These are phyloP conservation scores for Rhagonycha fulva DNA, from an alignment of 2,888 invertebrate species.

Conservation along the genomic window DNA sequence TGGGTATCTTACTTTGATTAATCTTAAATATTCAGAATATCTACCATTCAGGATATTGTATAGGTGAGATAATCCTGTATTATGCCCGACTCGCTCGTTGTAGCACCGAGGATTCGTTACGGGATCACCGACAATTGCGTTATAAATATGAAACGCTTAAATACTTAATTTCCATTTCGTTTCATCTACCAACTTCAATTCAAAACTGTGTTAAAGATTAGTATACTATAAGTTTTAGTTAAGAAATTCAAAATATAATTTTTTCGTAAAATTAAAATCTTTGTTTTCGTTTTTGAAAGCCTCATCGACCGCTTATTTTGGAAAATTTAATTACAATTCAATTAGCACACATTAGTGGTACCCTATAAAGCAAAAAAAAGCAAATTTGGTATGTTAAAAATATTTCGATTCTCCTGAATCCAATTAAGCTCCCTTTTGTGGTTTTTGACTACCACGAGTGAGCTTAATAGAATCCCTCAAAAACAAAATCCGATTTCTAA, in stretches of 20 bases:
- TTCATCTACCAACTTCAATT: neutral
- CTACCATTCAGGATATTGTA: conserved; percentile 12
- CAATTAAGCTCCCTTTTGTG: neutral
- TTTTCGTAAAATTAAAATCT: neutral
- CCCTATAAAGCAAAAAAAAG: neutral
- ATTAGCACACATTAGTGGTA: neutral
- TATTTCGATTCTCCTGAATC: neutral
- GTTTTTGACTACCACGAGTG: neutral
- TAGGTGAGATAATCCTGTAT: conserved; percentile 23
- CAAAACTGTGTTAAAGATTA: neutral
- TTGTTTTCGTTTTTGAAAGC: neutral
- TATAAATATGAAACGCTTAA: conserved; percentile 11
- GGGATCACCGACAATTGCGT: conserved; percentile 13
- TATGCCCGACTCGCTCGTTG: conserved; percentile 9
- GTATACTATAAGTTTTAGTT: neutral
- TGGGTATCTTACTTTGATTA: conserved; percentile 19
- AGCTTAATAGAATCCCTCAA: neutral
- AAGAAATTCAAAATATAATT: neutral
- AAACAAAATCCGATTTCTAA: neutral
- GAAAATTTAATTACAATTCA: neutral
- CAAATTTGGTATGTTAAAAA: neutral
- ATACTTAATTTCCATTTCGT: conserved; percentile 23
- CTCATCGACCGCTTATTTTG: neutral
- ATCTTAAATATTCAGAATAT: conserved; percentile 29
- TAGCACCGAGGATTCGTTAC: conserved; percentile 4